A percentile compares a stretch with the other conserved stretches of the same genome.
Conservation (phyloP, 2,888 invertebrate genomes). For the Drosophila imparisetae region DNA sequence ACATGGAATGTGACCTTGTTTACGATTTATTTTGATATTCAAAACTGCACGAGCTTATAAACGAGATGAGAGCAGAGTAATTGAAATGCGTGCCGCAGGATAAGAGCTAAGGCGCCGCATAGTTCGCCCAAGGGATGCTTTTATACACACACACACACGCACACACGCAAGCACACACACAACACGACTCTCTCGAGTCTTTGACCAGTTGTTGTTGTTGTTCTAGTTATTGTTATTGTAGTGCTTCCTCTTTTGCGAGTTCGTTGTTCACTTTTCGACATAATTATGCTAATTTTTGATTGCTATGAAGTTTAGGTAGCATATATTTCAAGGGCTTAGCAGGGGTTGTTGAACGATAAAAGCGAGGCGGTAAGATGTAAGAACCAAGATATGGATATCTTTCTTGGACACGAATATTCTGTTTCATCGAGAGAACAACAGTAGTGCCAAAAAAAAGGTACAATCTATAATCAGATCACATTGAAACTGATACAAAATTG, state of each 20-base stretch:
- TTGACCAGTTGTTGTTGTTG: conserved; percentile 39
- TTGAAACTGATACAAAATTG: background rate
- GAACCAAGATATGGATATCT: conserved; percentile 9
- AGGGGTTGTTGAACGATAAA: conserved; percentile 60
- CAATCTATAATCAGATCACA: too few relatives aligned
- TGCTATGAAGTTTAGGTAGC: conserved; percentile 49
- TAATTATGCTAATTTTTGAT: conserved; percentile 61
- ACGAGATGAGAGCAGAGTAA: conserved; percentile 48
- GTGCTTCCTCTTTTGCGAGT: conserved; percentile 22
- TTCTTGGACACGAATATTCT: background rate
- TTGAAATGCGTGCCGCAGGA: conserved; percentile 63
- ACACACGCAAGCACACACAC: background rate
- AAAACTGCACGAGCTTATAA: conserved; percentile 66
- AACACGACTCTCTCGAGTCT: conserved; percentile 12
- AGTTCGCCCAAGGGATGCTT: conserved; percentile 51
- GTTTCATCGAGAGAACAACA: background rate
- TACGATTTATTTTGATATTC: conserved; percentile 79
- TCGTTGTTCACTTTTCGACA: conserved; percentile 52
- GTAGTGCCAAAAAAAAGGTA: background rate
- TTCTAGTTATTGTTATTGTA: conserved; percentile 29
- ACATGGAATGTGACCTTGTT: conserved; percentile 72
- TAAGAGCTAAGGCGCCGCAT: conserved; percentile 38
- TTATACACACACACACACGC: conserved; percentile 22
- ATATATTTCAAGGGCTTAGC: conserved; percentile 16
- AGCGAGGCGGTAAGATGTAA: conserved; percentile 7